Evolutionary conservation across 2,888 invertebrate species (phyloP).

Genomic region (Fissipunctia ypsillon): DNA sequence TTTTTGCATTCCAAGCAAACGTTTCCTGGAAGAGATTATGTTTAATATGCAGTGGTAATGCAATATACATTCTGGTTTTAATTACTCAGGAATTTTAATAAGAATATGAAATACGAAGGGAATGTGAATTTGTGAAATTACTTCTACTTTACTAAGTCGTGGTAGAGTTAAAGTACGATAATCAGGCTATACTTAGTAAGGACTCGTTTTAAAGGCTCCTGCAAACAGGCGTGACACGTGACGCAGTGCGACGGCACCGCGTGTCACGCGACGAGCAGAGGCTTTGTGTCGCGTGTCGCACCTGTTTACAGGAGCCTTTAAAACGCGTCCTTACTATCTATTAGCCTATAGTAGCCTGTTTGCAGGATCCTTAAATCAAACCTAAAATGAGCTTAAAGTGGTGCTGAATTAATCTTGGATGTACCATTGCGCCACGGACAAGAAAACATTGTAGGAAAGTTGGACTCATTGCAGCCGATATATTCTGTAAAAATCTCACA

Average conservation of each 20-base stretch:
- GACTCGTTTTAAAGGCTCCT: too few species aligned
- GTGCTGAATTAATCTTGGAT: not conserved
- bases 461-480: too few species aligned
- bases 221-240: too few species aligned
- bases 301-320: too few species aligned
- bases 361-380: too few species aligned
- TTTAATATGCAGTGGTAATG: constrained; percentile 10
- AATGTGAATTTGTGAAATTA: not conserved
- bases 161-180: not conserved
- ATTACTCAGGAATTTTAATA: not conserved
- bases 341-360: too few species aligned
- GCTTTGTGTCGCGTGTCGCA: too few species aligned
- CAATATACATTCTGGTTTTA: not conserved
- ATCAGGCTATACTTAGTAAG: not conserved
- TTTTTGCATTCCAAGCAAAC: constrained; percentile 18
- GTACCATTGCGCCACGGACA: not conserved
- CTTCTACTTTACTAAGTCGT: not conserved
- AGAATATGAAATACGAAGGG: not conserved
- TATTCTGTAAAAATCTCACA: not conserved
- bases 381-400: too few species aligned
- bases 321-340: too few species aligned
- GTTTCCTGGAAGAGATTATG: constrained; percentile 4
- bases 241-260: too few species aligned
- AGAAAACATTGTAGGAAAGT: not conserved
- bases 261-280: too few species aligned